Evolutionary conservation across 1,140 invertebrate species (phyloP), one percentile per base, ranked within the genome.

Genomic region (Drosophila ambigua): DNA sequence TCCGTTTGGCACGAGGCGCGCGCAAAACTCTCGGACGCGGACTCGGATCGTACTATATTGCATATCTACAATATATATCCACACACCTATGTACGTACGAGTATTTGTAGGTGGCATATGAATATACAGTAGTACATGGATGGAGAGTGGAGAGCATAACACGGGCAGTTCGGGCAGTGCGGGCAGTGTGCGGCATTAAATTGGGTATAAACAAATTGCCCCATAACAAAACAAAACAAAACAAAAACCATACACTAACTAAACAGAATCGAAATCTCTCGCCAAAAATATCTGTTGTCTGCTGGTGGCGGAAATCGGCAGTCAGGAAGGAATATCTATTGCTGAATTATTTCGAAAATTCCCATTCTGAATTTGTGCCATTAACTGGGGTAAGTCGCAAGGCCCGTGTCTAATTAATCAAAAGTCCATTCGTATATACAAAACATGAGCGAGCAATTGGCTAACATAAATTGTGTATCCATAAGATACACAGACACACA

Each of bases 381-480:
- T 64, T 69, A 80, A 69, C 46, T 62, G 57, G 49, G 82, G 82
- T 87, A 87, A 85, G 82, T 85, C 35, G 57, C 16, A 60, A 24
- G 64, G 68, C 43, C 28, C 11, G 43, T 41, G 44, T 28, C 51
- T 49, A 49, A 69, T 69, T 50, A 76, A 61, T 49, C 52, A 55
- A 20, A 45, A 28, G 5, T 15, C 39, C 61, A 74, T 58, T 74
- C 51, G 16, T 74, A 53, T 75, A 28, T 78, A 80, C 55, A 79
- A 39, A 79, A 68, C 57, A 72, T 65, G 75, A 58, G 74, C 72
- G 65, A 72, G 80, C 62, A 65, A 80, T 79, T 79, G 80, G 53
- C 65, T 61, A 85, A 64, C 82, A 85, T 88, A 87, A 87, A 87
- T 89, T 88, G 76, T 88, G 83, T 88, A 88, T 88, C 83, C 72